Conservation (phyloP, 2,113 vertebrate species). For the Ageneiosus marmoratus region DNA sequence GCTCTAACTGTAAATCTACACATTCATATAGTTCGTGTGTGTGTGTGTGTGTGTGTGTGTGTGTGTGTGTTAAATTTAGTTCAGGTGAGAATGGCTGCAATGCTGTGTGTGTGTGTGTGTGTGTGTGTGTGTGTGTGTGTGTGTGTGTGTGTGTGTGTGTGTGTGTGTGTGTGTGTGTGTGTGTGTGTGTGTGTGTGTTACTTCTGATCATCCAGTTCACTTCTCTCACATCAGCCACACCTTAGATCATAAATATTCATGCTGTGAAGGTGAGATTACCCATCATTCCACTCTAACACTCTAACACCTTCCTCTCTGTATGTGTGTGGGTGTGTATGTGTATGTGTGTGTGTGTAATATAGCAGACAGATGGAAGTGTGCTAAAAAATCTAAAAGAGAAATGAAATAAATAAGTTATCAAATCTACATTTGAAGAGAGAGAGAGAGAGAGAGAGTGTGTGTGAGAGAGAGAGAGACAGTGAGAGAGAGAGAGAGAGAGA, state of each 20-base stretch:
- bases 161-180: slow-evolving; percentile 13
- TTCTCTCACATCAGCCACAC: slow-evolving; percentile 11
- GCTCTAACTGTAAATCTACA: not conserved
- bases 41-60: slow-evolving; percentile 10
- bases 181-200: not conserved
- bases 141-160: slow-evolving; percentile 2
- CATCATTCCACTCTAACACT: slow-evolving; percentile 38
- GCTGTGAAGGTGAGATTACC: slow-evolving; percentile 34
- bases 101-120: slow-evolving; percentile 15
- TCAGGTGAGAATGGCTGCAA: slow-evolving; percentile 14
- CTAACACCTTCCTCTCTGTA: slow-evolving; percentile 8
- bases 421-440: not conserved
- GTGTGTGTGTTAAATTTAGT: slow-evolving; percentile 8
- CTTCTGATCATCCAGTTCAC: not conserved
- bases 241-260: slow-evolving; percentile 44
- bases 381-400: not conserved
- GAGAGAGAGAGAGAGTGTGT: not conserved
- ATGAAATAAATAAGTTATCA: slow-evolving; percentile 21
- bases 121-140: slow-evolving; percentile 9
- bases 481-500: too few relatives aligned
- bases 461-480: too few relatives aligned
- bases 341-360: not conserved
- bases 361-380: not conserved
- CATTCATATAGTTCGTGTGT: not conserved
- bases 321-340: slow-evolving; percentile 26